phyloP scores from a whole-genome alignment of 2,797 vertebrate species.

The Clarias pachynema region DNA sequence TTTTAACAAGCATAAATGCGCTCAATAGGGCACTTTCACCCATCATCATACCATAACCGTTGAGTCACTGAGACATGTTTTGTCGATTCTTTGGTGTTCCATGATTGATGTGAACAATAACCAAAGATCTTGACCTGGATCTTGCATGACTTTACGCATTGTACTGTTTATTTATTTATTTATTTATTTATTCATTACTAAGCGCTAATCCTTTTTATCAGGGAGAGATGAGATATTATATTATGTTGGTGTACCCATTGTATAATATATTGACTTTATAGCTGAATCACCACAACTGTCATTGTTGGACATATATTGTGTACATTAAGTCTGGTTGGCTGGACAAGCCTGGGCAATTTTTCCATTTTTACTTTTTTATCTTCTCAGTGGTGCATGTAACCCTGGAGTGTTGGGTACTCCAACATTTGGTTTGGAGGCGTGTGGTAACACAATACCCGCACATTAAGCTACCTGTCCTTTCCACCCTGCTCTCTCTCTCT shows the following conservation, averaged over 20 bases:
- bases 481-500: slow-evolving; percentile 21
- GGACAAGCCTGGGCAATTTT: slow-evolving; percentile 23
- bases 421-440: slow-evolving; percentile 10
- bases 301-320: not conserved
- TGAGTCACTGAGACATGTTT: not conserved
- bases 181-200: not conserved
- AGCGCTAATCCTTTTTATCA: not conserved
- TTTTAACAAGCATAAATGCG: not conserved
- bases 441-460: slow-evolving; percentile 13
- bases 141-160: not conserved
- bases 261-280: not conserved
- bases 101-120: not conserved
- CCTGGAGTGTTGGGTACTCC: slow-evolving; percentile 3
- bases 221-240: not conserved
- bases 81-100: not conserved
- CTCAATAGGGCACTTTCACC: not conserved
- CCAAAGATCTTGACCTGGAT: not conserved
- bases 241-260: not conserved
- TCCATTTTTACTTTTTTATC: not conserved
- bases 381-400: not conserved
- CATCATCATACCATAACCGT: not conserved
- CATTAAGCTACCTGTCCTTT: slow-evolving; percentile 1
- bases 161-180: not conserved
- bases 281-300: not conserved
- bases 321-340: not conserved